A percentile compares a stretch with the other conserved stretches of the same genome.
These are phyloP conservation scores for Mesoclemmys tuberculata DNA, from an alignment of 2,113 vertebrate genomes.

Conservation along the genomic window DNA sequence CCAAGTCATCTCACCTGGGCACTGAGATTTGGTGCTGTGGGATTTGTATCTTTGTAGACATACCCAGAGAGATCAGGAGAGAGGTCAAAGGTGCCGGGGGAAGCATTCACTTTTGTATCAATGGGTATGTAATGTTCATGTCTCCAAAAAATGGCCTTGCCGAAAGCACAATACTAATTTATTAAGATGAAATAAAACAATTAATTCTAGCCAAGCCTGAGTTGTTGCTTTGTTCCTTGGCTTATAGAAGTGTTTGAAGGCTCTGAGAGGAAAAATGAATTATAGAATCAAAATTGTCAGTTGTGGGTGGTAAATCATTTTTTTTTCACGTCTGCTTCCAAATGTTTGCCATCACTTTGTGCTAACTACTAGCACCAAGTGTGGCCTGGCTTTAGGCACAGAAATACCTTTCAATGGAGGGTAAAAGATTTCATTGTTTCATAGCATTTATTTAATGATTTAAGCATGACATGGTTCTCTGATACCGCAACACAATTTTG, in stretches of 20 bases:
- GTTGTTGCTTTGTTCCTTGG: not conserved
- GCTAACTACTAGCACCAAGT: not conserved
- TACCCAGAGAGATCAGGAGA: not conserved
- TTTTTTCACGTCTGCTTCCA: not conserved
- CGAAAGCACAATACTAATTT: not conserved
- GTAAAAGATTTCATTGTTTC: not conserved
- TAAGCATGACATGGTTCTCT: not conserved
- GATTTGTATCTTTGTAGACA: not conserved
- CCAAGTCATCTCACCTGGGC: not conserved
- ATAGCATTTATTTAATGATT: not conserved
- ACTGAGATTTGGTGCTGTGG: not conserved
- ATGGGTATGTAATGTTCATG: not conserved
- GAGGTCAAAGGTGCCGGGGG: not conserved
- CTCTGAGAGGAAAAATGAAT: not conserved
- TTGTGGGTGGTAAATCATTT: not conserved
- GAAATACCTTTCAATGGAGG: not conserved
- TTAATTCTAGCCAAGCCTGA: not conserved
- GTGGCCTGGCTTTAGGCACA: not conserved
- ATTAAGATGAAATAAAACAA: not conserved
- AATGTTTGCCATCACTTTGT: not conserved
- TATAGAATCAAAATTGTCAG: conserved; percentile 6
- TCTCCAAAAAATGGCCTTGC: not conserved
- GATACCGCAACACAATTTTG: not conserved
- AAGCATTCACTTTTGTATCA: not conserved
- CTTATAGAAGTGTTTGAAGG: not conserved